Evolutionary conservation across 1,140 invertebrate species (phyloP).

Genomic region (Zaprionus kolodkinae): DNA sequence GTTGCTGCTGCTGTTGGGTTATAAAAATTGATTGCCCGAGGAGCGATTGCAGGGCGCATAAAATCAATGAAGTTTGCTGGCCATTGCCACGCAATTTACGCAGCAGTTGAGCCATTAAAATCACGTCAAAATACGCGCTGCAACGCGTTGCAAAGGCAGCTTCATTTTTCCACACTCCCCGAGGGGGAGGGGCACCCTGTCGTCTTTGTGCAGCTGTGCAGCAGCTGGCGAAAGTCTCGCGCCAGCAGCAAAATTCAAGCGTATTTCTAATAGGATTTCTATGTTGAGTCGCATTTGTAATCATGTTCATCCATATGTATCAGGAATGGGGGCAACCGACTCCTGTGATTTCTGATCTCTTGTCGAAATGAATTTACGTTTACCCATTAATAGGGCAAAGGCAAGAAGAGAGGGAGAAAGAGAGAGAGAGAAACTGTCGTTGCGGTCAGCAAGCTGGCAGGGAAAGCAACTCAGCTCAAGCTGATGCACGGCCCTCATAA

Average conservation of each 20-base stretch:
- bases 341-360: constrained; percentile 31
- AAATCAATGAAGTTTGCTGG: constrained; percentile 49
- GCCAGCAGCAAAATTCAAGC: background rate
- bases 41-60: constrained; percentile 44
- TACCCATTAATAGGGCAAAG: constrained; percentile 48
- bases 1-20: constrained; percentile 54
- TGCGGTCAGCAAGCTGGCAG: constrained; percentile 20
- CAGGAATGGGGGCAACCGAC: background rate
- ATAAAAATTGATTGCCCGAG: constrained; percentile 70
- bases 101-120: constrained; percentile 44
- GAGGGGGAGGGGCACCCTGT: constrained; percentile 11
- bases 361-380: constrained; percentile 57
- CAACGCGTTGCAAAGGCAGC: background rate
- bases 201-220: background rate
- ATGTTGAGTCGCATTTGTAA: constrained; percentile 23
- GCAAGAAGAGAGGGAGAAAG: background rate
- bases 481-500: constrained; percentile 37
- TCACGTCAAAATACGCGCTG: constrained; percentile 17
- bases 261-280: constrained; percentile 29
- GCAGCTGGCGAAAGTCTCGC: constrained; percentile 18
- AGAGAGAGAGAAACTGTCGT: background rate
- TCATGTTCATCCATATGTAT: constrained; percentile 16
- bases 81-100: constrained; percentile 64
- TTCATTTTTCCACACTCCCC: no score
- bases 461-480: constrained; percentile 17